Base-by-base conservation (phyloP, 2,888 invertebrate genomes). In the Mallateleia sp. region DNA sequence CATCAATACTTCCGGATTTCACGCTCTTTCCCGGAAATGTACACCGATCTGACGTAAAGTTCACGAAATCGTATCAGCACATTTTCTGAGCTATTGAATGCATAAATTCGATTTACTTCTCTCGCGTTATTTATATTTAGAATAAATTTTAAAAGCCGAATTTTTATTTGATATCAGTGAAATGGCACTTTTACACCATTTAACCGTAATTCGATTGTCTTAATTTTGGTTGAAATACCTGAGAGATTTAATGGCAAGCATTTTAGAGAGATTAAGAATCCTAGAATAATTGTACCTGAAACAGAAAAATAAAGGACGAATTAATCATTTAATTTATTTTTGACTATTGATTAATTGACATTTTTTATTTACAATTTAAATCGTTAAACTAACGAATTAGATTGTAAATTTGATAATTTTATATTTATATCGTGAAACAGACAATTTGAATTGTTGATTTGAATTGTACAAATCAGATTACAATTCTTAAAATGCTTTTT, bases 21-120 rank as follows among this genome's bases (percentile, higher is more conserved):
- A 28, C 58, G 67, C 58, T 38, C 25, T 32, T 60, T 60, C 34
- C 34, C 42, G 50, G 52, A 72, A 80, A 56, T 24, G 64, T 64
- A 64, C 81, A 66, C 62, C 15, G 38, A 42, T 66, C 42, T 56
- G 20, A n/a, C 47, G 52, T 66, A 58, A 58, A 74, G 72, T 74
- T 24, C 22, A 20, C 18, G n/a, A 72, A 74, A 66, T 66, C 66
- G 66, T 20, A 58, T 58, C 58, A 54, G 81, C 38, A 66, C 54
- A 45, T 66, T 81, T 71, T 74, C 81, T 28, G 72, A 22, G 15
- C 50, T 79, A 74, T 81, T 74, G 74, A 81, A 81, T 81, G 18
- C 66, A 54, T 81, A 66, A 66, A 81, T 74, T 81, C 45, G 81
- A 74, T 81, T 81, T 74, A 50, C 34, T 14, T 32, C 28, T 25